Conservation (phyloP, 2,888 invertebrate genomes). For the Neocrepidodera transversa region DNA sequence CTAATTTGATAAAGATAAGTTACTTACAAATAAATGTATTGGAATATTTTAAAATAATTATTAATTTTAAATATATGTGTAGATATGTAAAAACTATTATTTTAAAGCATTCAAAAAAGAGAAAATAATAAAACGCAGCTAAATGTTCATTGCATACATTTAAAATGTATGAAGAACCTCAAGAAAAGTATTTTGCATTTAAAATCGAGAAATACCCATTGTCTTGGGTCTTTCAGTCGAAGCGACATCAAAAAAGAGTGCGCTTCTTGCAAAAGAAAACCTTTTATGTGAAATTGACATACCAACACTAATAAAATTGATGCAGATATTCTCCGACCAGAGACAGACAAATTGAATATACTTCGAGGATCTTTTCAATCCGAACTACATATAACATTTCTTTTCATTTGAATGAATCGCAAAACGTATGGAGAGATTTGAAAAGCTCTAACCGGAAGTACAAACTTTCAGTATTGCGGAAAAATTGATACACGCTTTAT, state of each 20-base stretch:
- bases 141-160: too few species aligned
- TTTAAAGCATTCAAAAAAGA: too few species aligned
- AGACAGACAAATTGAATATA: constrained; percentile 4
- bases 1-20: too few species aligned
- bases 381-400: constrained; percentile 13
- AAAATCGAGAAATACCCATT: too few species aligned
- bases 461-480: not conserved
- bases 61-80: too few species aligned
- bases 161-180: too few species aligned
- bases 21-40: too few species aligned
- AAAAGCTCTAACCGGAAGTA: not conserved
- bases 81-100: too few species aligned
- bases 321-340: not conserved
- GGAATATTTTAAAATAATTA: too few species aligned
- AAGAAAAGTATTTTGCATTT: too few species aligned
- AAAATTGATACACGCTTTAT: too few species aligned
- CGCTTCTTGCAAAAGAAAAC: not conserved
- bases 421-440: constrained; percentile 15
- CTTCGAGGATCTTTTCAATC: constrained; percentile 3
- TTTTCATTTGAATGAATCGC: constrained; percentile 12
- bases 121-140: too few species aligned
- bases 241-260: not conserved
- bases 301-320: constrained; percentile 4
- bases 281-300: not conserved
- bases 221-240: not conserved